Percentiles rank a stretch among this genome's conserved stretches.
phyloP scores from a whole-genome alignment of 1,140 invertebrate genomes.

The Brachionus plicatilis region DNA sequence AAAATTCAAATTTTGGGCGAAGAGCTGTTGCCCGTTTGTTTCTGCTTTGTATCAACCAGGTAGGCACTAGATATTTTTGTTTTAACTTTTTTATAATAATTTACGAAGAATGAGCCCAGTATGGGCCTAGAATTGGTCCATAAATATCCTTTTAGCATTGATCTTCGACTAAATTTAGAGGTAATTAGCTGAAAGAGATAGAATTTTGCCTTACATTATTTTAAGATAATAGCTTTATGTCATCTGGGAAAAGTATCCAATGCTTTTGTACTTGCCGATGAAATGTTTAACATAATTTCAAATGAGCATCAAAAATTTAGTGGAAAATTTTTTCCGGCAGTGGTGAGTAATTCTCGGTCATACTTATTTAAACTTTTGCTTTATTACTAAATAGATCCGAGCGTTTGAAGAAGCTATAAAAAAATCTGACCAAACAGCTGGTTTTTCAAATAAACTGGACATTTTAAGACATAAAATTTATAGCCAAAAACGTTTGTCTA shows the following conservation, averaged over 20 bases:
- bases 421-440: neutral
- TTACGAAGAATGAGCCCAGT: neutral
- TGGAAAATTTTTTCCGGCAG: conserved; percentile 33
- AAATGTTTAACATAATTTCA: conserved; percentile 20
- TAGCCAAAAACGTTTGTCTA: neutral
- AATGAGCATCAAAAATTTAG: neutral
- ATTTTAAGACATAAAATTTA: neutral
- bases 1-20: neutral
- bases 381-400: neutral
- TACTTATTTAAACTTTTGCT: neutral
- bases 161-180: conserved; percentile 1
- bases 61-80: neutral
- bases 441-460: neutral
- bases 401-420: neutral
- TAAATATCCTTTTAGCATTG: neutral
- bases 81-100: neutral
- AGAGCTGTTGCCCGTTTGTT: neutral
- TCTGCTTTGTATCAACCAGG: conserved; percentile 1
- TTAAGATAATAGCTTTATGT: conserved; percentile 32
- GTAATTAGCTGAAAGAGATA: neutral
- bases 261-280: conserved; percentile 19
- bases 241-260: neutral
- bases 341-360: neutral
- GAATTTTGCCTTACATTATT: neutral
- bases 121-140: neutral